These are phyloP conservation scores for Selenia dentaria DNA, from an alignment of 2,888 invertebrate genomes.

Conservation along the genomic window DNA sequence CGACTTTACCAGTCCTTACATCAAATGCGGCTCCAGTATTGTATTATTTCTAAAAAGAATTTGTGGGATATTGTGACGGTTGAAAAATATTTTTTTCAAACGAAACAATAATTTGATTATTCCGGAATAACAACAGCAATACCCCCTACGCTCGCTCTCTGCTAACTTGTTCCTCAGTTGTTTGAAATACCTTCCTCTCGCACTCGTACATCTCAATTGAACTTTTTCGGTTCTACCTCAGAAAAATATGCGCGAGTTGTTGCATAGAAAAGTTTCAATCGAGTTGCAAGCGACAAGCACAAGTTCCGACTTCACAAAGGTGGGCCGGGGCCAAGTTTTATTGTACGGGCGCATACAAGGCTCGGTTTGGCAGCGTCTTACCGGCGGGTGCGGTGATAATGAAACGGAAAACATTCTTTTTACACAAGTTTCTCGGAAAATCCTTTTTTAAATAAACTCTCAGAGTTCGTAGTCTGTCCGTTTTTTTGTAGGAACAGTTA, in stretches of 20 bases:
- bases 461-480: too few relatives aligned
- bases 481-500: too few relatives aligned
- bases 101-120: too few relatives aligned
- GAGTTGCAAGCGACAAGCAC: slow-evolving; percentile 35
- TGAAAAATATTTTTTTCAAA: too few relatives aligned
- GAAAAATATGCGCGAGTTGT: slow-evolving; percentile 35
- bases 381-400: slow-evolving; percentile 7
- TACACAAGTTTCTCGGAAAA: background rate
- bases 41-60: too few relatives aligned
- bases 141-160: too few relatives aligned
- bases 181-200: slow-evolving; percentile 6
- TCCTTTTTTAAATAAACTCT: background rate
- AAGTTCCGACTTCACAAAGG: slow-evolving; percentile 29
- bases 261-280: slow-evolving; percentile 36
- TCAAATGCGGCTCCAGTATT: too few relatives aligned
- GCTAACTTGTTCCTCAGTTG: background rate
- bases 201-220: slow-evolving; percentile 14
- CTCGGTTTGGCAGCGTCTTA: slow-evolving; percentile 24
- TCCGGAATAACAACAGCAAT: too few relatives aligned
- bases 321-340: slow-evolving; percentile 32
- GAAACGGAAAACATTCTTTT: slow-evolving; percentile 14
- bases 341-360: slow-evolving; percentile 22
- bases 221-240: slow-evolving; percentile 24
- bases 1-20: too few relatives aligned
- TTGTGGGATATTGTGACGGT: too few relatives aligned